These are phyloP conservation scores for Sphaerophoria rueppellii DNA, from an alignment of 2,888 invertebrate genomes.

Conservation along the genomic window DNA sequence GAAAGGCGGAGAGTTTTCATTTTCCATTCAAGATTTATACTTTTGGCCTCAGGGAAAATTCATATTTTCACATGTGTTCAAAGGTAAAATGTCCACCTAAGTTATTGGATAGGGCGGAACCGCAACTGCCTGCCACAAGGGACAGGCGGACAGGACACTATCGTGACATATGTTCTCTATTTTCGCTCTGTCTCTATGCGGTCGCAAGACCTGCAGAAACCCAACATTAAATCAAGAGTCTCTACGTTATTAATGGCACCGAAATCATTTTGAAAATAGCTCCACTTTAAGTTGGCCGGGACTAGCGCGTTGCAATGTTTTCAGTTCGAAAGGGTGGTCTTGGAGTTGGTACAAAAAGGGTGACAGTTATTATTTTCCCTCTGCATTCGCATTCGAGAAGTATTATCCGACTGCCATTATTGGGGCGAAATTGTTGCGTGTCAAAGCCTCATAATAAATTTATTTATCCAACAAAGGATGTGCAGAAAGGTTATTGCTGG, in stretches of 20 bases:
- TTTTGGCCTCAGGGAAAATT: constrained; percentile 45
- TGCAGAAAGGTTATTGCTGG: constrained; percentile 67
- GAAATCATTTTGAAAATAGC: constrained; percentile 72
- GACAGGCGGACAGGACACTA: constrained; percentile 61
- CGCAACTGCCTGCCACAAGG: constrained; percentile 28
- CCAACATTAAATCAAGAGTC: constrained; percentile 56
- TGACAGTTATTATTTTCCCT: constrained; percentile 58
- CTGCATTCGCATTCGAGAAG: background rate
- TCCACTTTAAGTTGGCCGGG: background rate
- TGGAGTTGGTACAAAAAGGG: constrained; percentile 44
- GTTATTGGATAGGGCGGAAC: constrained; percentile 40
- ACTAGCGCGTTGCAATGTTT: background rate
- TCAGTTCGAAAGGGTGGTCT: constrained; percentile 33
- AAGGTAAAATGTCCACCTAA: constrained; percentile 41
- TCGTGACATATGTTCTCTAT: constrained; percentile 62
- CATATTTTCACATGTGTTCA: constrained; percentile 37
- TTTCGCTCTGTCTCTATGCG: background rate
- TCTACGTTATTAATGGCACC: constrained; percentile 63
- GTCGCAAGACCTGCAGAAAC: background rate
- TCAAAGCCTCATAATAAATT: constrained; percentile 72
- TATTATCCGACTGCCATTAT: constrained; percentile 27
- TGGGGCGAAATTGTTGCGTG: constrained; percentile 71
- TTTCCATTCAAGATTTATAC: constrained; percentile 51
- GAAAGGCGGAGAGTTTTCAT: constrained; percentile 51
- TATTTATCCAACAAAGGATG: constrained; percentile 66